Percentiles rank a stretch among this genome's conserved stretches.
phyloP scores from a whole-genome alignment of 2,113 vertebrate species.

The Tursiops truncatus region DNA sequence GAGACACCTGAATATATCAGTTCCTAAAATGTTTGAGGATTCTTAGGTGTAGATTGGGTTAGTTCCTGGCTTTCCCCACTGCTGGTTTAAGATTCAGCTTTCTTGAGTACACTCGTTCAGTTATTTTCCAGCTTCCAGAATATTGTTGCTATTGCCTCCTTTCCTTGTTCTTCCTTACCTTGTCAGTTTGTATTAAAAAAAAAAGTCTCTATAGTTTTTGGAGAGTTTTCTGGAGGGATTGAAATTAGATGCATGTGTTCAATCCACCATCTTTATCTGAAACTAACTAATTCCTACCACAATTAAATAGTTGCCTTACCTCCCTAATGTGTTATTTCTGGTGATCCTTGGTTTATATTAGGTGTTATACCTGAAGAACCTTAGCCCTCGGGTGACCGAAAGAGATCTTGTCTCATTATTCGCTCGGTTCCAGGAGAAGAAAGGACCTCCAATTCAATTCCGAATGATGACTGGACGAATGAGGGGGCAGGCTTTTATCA shows the following conservation, averaged over 20 bases:
- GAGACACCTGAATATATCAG: not conserved
- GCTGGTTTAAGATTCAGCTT: constrained; percentile 20
- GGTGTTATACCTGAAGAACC: constrained; percentile 95
- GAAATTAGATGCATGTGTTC: constrained; percentile 55
- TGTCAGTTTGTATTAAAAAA: not conserved
- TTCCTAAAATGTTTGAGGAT: not conserved
- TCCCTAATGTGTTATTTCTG: constrained; percentile 62
- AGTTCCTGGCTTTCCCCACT: not conserved
- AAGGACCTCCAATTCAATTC: constrained; percentile 85
- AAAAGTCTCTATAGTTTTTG: not conserved
- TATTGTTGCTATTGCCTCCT: constrained; percentile 19
- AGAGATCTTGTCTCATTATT: constrained; percentile 94
- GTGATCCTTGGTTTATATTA: constrained; percentile 76
- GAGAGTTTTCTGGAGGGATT: constrained; percentile 31
- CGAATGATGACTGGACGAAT: constrained; percentile 92
- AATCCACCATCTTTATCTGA: constrained; percentile 37
- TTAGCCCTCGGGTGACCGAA: constrained; percentile 87
- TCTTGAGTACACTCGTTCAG: not conserved
- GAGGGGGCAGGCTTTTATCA: constrained; percentile 96
- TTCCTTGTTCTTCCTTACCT: constrained; percentile 40
- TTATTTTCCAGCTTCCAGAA: constrained; percentile 24
- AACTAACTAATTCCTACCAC: constrained; percentile 56
- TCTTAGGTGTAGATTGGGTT: not conserved
- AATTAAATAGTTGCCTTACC: constrained; percentile 49
- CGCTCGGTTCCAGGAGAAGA: constrained; percentile 89